phyloP scores from a whole-genome alignment of 2,113 vertebrate genomes.

The Benitochromis conjunctus region DNA sequence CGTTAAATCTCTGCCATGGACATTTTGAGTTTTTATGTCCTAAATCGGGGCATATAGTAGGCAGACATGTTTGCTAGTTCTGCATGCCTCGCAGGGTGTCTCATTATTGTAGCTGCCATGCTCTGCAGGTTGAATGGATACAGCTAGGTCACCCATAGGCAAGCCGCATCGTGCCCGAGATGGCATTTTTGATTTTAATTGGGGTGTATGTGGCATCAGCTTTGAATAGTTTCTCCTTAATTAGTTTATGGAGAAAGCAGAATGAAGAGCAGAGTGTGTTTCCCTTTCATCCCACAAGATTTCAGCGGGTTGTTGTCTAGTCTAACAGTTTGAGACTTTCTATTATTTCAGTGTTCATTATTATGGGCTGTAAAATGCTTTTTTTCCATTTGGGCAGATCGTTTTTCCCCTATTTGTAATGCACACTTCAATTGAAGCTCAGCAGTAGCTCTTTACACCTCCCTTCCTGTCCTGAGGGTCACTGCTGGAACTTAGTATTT shows the following conservation, averaged over 20 bases:
- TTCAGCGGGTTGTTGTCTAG: constrained; percentile 4
- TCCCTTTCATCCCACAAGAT: constrained; percentile 33
- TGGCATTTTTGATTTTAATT: constrained; percentile 56
- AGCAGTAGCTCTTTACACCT: not conserved
- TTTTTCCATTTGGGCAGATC: not conserved
- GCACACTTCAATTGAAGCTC: not conserved
- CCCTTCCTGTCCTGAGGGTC: not conserved
- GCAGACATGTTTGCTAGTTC: constrained; percentile 12
- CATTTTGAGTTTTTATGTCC: not conserved
- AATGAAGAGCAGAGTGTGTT: not conserved
- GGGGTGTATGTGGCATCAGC: constrained; percentile 7
- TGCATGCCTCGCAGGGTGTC: not conserved
- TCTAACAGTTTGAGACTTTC: constrained; percentile 12
- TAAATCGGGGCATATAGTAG: not conserved
- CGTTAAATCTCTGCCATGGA: constrained; percentile 8
- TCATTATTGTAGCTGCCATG: constrained; percentile 34
- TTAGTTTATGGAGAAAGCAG: constrained; percentile 15
- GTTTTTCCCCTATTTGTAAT: not conserved
- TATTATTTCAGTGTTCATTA: constrained; percentile 30
- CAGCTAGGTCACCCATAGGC: constrained; percentile 29
- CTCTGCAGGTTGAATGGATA: constrained; percentile 24
- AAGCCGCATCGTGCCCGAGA: not conserved
- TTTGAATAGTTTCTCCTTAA: constrained; percentile 34
- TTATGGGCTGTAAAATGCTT: not conserved
- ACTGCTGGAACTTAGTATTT: not conserved